phyloP scores from a whole-genome alignment of 2,797 vertebrate species.

The Megalops cyprinoides region DNA sequence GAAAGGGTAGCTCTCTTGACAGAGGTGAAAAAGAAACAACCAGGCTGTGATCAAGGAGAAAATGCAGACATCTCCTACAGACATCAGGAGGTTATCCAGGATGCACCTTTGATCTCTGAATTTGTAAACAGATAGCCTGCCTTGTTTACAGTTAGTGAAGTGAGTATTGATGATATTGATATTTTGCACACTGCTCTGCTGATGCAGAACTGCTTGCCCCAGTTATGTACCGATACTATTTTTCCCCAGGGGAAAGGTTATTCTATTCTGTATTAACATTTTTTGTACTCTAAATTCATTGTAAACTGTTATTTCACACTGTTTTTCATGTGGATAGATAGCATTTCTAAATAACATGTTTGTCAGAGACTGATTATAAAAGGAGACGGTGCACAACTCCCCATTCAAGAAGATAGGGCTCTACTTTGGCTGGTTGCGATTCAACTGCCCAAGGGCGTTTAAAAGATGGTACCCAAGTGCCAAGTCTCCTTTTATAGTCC shows the following conservation, averaged over 20 bases:
- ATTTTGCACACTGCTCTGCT: neutral
- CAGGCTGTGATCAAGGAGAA: conserved; percentile 33
- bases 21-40: conserved; percentile 47
- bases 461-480: too few relatives aligned
- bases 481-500: too few relatives aligned
- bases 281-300: too few relatives aligned
- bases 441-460: too few relatives aligned
- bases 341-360: neutral
- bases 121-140: conserved; percentile 29
- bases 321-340: conserved; percentile 32
- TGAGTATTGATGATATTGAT: conserved; percentile 28
- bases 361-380: neutral
- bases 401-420: too few relatives aligned
- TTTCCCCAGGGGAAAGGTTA: neutral
- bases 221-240: neutral
- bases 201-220: neutral
- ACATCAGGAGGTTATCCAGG: conserved; percentile 38
- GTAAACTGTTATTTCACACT: conserved; percentile 3
- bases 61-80: conserved; percentile 36
- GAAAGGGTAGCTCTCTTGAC: conserved; percentile 50
- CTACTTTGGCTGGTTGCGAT: too few relatives aligned
- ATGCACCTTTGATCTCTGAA: conserved; percentile 6
- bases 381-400: neutral
- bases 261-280: neutral
- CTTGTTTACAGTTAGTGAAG: conserved; percentile 41